Percentiles rank a stretch among this genome's conserved stretches.
Evolutionary conservation across 2,113 vertebrate species (phyloP).

Genomic region (Chinchilla lanigera): DNA sequence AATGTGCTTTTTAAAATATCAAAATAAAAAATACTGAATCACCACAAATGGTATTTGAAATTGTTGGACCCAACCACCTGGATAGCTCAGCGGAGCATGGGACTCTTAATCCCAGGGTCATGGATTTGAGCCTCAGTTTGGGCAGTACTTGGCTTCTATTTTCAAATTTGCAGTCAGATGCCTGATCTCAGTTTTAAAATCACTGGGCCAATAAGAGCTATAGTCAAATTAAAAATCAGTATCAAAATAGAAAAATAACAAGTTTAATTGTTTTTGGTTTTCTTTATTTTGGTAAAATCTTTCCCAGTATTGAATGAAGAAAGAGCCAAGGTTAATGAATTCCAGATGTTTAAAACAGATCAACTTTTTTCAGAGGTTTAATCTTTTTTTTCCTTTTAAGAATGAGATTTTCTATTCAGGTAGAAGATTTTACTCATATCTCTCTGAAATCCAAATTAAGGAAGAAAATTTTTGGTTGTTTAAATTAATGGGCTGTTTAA

Average conservation of each 20-base stretch:
- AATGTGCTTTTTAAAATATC: not conserved
- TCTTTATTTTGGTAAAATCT: not conserved
- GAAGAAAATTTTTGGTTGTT: not conserved
- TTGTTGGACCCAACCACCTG: not conserved
- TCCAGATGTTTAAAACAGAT: not conserved
- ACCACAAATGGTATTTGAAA: not conserved
- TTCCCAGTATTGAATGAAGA: not conserved
- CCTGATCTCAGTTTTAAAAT: not conserved
- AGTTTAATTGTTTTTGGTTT: not conserved
- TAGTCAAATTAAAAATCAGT: not conserved
- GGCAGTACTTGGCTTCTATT: too few species aligned
- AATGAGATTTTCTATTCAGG: not conserved
- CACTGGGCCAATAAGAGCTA: not conserved
- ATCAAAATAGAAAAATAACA: not conserved
- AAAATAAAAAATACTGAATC: not conserved
- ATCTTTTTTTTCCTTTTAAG: not conserved
- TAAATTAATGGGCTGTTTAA: not conserved
- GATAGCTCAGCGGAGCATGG: too few species aligned
- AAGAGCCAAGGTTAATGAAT: not conserved
- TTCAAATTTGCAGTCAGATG: too few species aligned
- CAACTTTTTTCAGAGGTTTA: not conserved
- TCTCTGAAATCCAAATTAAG: not conserved
- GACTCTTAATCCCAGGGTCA: too few species aligned
- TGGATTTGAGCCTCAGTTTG: too few species aligned
- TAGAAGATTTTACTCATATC: not conserved